Evolutionary conservation across 2,888 invertebrate species (phyloP), one percentile per base, ranked within the genome.

Genomic region (Dryomyza anilis): DNA sequence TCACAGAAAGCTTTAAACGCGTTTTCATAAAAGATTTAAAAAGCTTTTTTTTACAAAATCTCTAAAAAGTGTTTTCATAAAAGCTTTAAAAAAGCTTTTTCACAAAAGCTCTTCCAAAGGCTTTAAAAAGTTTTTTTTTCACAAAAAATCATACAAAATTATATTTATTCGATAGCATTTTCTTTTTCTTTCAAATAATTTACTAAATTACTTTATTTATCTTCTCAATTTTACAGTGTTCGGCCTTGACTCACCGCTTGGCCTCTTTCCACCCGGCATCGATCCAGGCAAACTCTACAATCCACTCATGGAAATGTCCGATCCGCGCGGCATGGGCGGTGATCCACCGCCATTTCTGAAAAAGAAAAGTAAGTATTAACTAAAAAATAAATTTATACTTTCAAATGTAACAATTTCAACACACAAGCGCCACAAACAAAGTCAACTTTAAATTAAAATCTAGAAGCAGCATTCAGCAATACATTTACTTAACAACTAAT

Each of bases 191-290:
- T 56, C n/a, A n/a, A n/a, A n/a, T n/a, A n/a, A n/a, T n/a, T n/a
- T n/a, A n/a, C n/a, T n/a, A n/a, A n/a, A 33, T 36, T 1, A 43
- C n/a, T n/a, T 43, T 16, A 27, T 56, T 36, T 16, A 8, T 16
- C 25, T 23, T n/a, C n/a, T n/a, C n/a, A n/a, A n/a, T 14, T 25
- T 84, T 83, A 19, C 85, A 91, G 91, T 90, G 89, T 91, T 91
- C 82, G 90, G 90, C 21, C 84, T 91, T 78, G 91, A 91, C 78
- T 89, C 91, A 4, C 88, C 89, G 1, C 84, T 91, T 79, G 91
- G 91, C 30, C 85, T 92, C 68, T 92, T 92, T 83, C 91, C 90
- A 50, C 89, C 91, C 30, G 91, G 91, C 70, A 87, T 92, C 84
- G 92, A 92, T 75, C 89, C 89, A 77, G 87, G 87, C 70, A 89